Base-by-base conservation (phyloP, 2,113 vertebrate genomes). In the Spizaetus ornatus region DNA sequence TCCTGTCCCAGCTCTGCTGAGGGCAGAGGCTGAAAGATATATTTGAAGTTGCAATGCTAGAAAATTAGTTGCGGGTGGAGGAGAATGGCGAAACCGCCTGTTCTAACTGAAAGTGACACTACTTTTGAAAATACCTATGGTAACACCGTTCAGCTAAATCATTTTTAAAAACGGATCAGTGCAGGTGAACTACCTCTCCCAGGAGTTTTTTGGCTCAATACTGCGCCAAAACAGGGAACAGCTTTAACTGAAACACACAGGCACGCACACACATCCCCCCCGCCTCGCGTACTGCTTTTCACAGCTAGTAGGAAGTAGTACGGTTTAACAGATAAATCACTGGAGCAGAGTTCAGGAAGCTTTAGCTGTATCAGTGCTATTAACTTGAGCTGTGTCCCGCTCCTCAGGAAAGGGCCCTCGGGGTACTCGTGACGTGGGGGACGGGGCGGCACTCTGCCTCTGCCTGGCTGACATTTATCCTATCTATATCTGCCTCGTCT, bases 1-100 rank as follows among this genome's bases (percentile, higher is more conserved):
- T 95, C 22, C 93, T 53, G 89, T 23, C 91, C 88, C 95, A 95
- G 91, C 74, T 70, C 87, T 17, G 70, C 80, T 34, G 21, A 90
- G 93, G 77, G 93, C 86, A 95, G 58, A 55, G 81, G 47, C 91
- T 94, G 48, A 52, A 27, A 80, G 74, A 36, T 82, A 27, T 50
- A 43, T 53, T 34, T 71, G 88, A 86, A 71, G 66, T 8, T 88
- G 63, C 78, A 66, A 1, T 27, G 66, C 73, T 34, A 47, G 89
- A 76, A 91, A 86, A 96, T 16, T 38, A 69, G 94, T 6, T 58
- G 71, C 8, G 14, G 63, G 45, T 52, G 94, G 80, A 88, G 53
- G 61, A 77, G 71, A 89, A 67, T 0, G 40, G 62, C 0, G 8
- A 67, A 88, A 21, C 53, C 3, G 31, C 70, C 81, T 40, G 76